A percentile compares a stretch with the other conserved stretches of the same genome.
Conservation (phyloP, 2,888 invertebrate species). For the Plagodis dolabraria region DNA sequence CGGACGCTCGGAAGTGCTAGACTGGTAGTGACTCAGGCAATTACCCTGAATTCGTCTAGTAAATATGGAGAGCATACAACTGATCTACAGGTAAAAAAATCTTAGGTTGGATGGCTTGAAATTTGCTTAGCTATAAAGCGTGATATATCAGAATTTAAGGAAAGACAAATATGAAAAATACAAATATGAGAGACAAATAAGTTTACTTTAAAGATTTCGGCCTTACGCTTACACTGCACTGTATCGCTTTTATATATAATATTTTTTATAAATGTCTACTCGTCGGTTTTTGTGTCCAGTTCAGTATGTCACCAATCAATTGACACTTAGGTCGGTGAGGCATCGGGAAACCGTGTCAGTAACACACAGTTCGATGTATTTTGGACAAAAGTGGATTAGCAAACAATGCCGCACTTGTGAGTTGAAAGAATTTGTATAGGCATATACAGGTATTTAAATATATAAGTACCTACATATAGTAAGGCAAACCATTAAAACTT, state of each 20-base stretch:
- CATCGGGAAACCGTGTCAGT: slow-evolving; percentile 37
- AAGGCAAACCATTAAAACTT: too few relatives aligned
- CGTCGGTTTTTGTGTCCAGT: slow-evolving; percentile 12
- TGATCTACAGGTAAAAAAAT: too few relatives aligned
- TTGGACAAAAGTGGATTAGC: slow-evolving; percentile 12
- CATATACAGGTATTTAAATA: background rate
- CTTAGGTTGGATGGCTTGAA: too few relatives aligned
- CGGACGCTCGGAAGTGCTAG: too few relatives aligned
- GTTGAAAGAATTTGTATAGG: background rate
- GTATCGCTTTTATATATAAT: background rate
- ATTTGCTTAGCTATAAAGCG: too few relatives aligned
- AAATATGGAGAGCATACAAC: too few relatives aligned
- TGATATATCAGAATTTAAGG: too few relatives aligned
- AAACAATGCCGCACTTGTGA: slow-evolving; percentile 12
- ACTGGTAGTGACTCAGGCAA: too few relatives aligned
- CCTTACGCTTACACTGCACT: background rate
- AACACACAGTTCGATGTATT: slow-evolving; percentile 25
- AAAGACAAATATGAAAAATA: too few relatives aligned
- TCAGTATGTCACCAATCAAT: slow-evolving; percentile 34
- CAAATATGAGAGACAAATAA: too few relatives aligned
- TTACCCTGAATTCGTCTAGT: too few relatives aligned
- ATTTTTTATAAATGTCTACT: slow-evolving; percentile 4
- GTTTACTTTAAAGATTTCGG: background rate
- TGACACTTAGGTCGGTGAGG: slow-evolving; percentile 33
- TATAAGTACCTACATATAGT: background rate